Evolutionary conservation across 2,888 invertebrate genomes (phyloP).

Genomic region (Cylindroiulus punctatus): DNA sequence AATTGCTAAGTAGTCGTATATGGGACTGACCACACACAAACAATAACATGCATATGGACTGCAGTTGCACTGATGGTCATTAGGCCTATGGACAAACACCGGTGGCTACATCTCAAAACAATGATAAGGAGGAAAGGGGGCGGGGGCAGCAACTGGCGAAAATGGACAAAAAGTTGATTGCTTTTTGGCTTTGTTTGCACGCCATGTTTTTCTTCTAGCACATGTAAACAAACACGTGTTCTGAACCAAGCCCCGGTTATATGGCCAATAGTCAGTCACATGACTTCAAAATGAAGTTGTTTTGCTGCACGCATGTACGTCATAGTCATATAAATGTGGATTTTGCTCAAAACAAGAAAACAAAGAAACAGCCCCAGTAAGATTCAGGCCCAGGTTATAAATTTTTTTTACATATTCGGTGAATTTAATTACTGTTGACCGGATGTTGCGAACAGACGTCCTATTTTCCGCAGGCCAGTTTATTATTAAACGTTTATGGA

Average conservation of each 20-base stretch:
- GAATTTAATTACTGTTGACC: background rate
- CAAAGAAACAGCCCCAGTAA: background rate
- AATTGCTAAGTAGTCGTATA: background rate
- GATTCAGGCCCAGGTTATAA: background rate
- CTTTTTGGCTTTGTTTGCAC: slow-evolving; percentile 35
- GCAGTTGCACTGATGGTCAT: slow-evolving; percentile 2
- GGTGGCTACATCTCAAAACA: slow-evolving; percentile 19
- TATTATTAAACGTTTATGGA: slow-evolving; percentile 15
- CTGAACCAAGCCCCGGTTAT: background rate
- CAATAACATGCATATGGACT: slow-evolving; percentile 15
- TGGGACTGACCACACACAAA: background rate
- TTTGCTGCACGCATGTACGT: background rate
- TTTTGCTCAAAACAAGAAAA: background rate
- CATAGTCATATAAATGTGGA: background rate
- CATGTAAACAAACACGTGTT: slow-evolving; percentile 4
- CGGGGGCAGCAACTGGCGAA: slow-evolving; percentile 6
- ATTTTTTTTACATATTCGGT: background rate
- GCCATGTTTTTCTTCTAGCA: slow-evolving; percentile 26
- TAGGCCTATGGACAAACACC: slow-evolving; percentile 17
- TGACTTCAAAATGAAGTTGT: background rate
- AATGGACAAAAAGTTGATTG: slow-evolving; percentile 42
- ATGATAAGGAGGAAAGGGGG: background rate
- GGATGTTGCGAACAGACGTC: slow-evolving; percentile 20
- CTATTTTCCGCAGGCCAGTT: background rate
- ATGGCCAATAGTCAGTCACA: background rate